Conservation (phyloP, 2,113 vertebrate genomes). For the Rhegmatorhina hoffmannsi region DNA sequence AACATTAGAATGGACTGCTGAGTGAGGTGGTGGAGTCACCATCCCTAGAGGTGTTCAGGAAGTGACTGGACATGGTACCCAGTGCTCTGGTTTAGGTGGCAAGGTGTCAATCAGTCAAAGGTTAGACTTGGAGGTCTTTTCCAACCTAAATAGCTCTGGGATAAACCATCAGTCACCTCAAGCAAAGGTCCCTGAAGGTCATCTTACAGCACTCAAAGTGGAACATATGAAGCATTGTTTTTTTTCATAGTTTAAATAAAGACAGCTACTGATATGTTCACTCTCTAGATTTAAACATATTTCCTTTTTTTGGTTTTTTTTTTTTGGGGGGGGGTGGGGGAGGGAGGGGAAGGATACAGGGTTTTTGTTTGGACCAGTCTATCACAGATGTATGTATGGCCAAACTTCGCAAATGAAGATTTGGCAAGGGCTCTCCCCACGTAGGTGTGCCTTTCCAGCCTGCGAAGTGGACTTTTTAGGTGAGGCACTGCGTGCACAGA, state of each 20-base stretch:
- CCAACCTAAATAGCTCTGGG: background rate
- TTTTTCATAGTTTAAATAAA: background rate
- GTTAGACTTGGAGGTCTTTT: background rate
- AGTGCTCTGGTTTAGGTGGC: background rate
- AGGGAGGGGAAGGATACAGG: background rate
- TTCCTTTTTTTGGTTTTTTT: background rate
- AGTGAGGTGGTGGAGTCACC: background rate
- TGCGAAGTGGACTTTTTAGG: too few relatives aligned
- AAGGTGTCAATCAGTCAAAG: background rate
- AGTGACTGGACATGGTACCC: background rate
- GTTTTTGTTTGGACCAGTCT: background rate
- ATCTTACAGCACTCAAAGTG: background rate
- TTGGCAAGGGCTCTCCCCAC: too few relatives aligned
- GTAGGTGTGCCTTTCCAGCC: too few relatives aligned
- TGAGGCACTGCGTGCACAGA: too few relatives aligned
- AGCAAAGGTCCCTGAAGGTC: accelerated
- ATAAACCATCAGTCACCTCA: background rate
- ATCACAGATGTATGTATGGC: background rate
- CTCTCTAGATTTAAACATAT: background rate
- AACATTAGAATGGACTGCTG: background rate
- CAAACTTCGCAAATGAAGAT: too few relatives aligned
- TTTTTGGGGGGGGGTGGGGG: too few relatives aligned
- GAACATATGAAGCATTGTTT: accelerated
- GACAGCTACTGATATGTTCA: background rate
- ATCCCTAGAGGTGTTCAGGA: too few relatives aligned